Percentiles rank a stretch among this genome's conserved stretches.
Conservation (phyloP, 1,140 invertebrate genomes). For the Bombus superbus region DNA sequence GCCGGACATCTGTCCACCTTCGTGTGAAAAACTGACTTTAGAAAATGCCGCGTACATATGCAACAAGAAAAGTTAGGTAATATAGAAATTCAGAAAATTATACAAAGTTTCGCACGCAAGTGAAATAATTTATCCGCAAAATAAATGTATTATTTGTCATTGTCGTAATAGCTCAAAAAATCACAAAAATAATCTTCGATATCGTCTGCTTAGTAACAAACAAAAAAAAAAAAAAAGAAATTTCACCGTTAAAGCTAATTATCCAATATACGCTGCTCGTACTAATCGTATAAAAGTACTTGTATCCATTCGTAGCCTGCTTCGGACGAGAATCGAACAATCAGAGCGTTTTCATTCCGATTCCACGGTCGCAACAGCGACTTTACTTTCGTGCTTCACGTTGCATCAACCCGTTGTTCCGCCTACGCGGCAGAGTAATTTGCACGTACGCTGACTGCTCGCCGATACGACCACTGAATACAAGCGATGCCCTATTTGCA, state of each 20-base stretch:
- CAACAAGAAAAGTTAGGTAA: too few relatives aligned
- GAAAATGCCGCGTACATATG: neutral
- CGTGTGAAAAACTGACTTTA: neutral
- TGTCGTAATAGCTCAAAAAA: too few relatives aligned
- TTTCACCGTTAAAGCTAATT: too few relatives aligned
- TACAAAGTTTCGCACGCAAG: neutral
- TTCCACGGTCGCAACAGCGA: constrained; percentile 27
- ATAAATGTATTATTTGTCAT: neutral
- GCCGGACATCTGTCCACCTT: neutral
- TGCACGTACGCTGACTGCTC: constrained; percentile 69
- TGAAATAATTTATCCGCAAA: too few relatives aligned
- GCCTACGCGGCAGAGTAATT: constrained; percentile 73
- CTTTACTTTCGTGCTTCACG: constrained; percentile 64
- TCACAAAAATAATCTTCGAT: too few relatives aligned
- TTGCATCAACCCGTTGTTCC: constrained; percentile 70
- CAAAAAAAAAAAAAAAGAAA: too few relatives aligned
- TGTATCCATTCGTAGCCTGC: neutral
- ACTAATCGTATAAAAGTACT: too few relatives aligned
- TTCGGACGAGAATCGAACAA: neutral
- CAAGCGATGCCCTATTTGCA: constrained; percentile 73
- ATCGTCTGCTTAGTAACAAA: too few relatives aligned
- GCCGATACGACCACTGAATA: constrained; percentile 69
- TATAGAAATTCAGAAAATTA: neutral
- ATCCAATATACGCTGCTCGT: too few relatives aligned
- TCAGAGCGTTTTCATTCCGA: constrained; percentile 1